Evolutionary conservation across 2,797 vertebrate genomes (phyloP).

Genomic region (Sebastes iracundus): DNA sequence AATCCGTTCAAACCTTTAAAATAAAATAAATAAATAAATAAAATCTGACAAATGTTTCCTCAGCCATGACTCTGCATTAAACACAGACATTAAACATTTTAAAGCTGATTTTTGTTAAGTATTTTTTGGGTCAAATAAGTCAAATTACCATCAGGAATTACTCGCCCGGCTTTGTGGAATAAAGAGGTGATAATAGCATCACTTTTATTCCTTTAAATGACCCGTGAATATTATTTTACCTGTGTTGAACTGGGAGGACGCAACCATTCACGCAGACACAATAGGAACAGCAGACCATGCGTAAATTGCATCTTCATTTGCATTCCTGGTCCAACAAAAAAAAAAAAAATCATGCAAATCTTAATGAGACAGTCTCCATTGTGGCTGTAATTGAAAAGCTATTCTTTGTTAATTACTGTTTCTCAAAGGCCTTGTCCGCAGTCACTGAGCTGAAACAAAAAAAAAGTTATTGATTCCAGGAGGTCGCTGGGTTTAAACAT

Average conservation of each 20-base stretch:
- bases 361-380: conserved; percentile 86
- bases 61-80: conserved; percentile 36
- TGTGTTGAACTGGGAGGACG: conserved; percentile 81
- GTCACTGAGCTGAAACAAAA: conserved; percentile 82
- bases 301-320: conserved; percentile 86
- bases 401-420: conserved; percentile 84
- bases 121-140: conserved; percentile 54
- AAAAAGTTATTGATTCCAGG: conserved; percentile 76
- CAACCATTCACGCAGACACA: conserved; percentile 79
- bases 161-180: conserved; percentile 51
- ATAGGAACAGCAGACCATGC: conserved; percentile 84
- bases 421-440: conserved; percentile 77
- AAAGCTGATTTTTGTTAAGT: conserved; percentile 14
- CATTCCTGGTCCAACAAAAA: conserved; percentile 73
- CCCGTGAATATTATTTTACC: conserved; percentile 85
- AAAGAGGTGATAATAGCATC: conserved; percentile 68
- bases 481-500: conserved; percentile 57
- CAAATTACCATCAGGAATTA: conserved; percentile 49
- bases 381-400: conserved; percentile 84
- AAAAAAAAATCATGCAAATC: conserved; percentile 80
- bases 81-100: conserved; percentile 38
- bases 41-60: not conserved
- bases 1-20: not conserved
- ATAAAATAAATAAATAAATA: not conserved
- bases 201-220: conserved; percentile 78